Percentiles rank a stretch among this genome's conserved stretches.
phyloP scores from a whole-genome alignment of 2,113 vertebrate genomes.

The Petroica traversi region DNA sequence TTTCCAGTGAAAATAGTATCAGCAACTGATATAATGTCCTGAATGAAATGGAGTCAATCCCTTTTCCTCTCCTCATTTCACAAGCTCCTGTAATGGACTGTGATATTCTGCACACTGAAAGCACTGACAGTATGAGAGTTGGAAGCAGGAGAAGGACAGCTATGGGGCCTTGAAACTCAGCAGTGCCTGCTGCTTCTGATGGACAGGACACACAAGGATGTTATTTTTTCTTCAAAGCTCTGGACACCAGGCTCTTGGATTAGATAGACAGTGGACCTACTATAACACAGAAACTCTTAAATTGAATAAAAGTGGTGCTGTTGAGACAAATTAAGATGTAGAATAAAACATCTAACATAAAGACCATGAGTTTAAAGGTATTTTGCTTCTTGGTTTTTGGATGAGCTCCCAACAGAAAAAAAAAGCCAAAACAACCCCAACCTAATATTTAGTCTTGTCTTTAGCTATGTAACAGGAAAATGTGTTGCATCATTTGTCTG shows the following conservation, averaged over 20 bases:
- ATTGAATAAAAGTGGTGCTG: not conserved
- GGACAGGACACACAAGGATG: not conserved
- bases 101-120: not conserved
- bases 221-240: not conserved
- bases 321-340: not conserved
- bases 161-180: not conserved
- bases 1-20: constrained; percentile 37
- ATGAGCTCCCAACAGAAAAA: constrained; percentile 36
- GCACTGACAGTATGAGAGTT: not conserved
- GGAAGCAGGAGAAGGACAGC: not conserved
- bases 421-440: not conserved
- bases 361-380: not conserved
- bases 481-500: constrained; percentile 62
- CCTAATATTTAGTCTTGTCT: constrained; percentile 67
- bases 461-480: constrained; percentile 62
- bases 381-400: constrained; percentile 42
- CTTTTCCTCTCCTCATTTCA: not conserved
- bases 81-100: not conserved
- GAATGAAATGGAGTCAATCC: not conserved
- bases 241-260: not conserved
- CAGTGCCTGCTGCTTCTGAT: not conserved
- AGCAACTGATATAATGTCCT: not conserved
- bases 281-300: not conserved
- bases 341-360: constrained; percentile 5
- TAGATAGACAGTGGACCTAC: not conserved